These are phyloP conservation scores for Calyptommatus sinebrachiatus DNA, from an alignment of 2,113 vertebrate genomes.

Conservation along the genomic window DNA sequence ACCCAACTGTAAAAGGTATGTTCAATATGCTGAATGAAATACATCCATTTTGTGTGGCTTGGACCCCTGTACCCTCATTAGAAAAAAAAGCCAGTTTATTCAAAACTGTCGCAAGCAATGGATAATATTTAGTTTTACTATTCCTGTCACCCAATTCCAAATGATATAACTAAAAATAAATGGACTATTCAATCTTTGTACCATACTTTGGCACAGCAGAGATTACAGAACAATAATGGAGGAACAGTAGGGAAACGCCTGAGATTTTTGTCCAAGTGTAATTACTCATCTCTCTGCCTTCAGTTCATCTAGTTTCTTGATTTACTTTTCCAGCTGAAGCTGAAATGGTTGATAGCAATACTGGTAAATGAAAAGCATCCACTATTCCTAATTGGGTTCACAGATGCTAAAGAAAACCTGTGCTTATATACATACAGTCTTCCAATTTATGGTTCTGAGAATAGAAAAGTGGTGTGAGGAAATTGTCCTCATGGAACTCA, in stretches of 20 bases:
- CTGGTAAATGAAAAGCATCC: slow-evolving; percentile 36
- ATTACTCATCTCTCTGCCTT: slow-evolving; percentile 57
- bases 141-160: slow-evolving; percentile 30
- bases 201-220: slow-evolving; percentile 35
- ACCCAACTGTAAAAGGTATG: too few species aligned
- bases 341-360: slow-evolving; percentile 47
- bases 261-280: slow-evolving; percentile 49
- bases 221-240: slow-evolving; percentile 39
- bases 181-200: slow-evolving; percentile 26
- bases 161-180: background rate
- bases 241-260: slow-evolving; percentile 44
- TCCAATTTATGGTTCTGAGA: slow-evolving; percentile 10
- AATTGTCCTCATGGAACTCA: background rate
- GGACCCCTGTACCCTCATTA: background rate
- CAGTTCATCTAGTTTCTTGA: slow-evolving; percentile 52
- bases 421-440: background rate
- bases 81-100: slow-evolving; percentile 20
- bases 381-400: slow-evolving; percentile 9
- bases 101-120: slow-evolving; percentile 30
- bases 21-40: background rate
- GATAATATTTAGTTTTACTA: slow-evolving; percentile 28
- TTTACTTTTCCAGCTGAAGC: slow-evolving; percentile 48
- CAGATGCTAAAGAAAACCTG: slow-evolving; percentile 22
- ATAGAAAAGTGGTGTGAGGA: slow-evolving; percentile 26
- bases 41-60: background rate